A percentile compares a stretch with the other conserved stretches of the same genome.
phyloP scores from a whole-genome alignment of 2,113 vertebrate genomes.

The Perca flavescens region DNA sequence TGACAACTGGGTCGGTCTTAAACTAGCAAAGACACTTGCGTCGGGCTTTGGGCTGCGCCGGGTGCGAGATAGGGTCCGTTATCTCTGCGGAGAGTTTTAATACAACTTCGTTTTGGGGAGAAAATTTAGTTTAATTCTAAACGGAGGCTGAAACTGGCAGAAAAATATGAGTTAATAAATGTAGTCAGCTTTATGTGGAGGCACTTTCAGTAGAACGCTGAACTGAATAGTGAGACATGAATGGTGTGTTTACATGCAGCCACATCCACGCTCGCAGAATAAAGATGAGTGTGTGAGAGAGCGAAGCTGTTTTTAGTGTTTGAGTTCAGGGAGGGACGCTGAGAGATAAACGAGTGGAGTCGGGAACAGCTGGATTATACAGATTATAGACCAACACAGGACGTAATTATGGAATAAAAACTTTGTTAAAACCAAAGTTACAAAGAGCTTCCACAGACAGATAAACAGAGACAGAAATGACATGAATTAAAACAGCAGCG shows the following conservation, averaged over 20 bases:
- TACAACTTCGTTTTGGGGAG: too few species aligned
- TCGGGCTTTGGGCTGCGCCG: too few species aligned
- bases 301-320: not conserved
- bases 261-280: not conserved
- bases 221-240: not conserved
- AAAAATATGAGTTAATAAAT: not conserved
- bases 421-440: slow-evolving; percentile 36
- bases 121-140: too few species aligned
- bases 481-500: slow-evolving; percentile 2
- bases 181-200: not conserved
- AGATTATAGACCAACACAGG: slow-evolving; percentile 58
- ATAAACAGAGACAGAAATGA: slow-evolving; percentile 1
- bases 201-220: not conserved
- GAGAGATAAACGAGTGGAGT: slow-evolving; percentile 11
- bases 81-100: too few species aligned
- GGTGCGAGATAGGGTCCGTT: too few species aligned
- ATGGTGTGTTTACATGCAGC: not conserved
- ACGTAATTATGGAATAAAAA: slow-evolving; percentile 38
- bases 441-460: slow-evolving; percentile 26
- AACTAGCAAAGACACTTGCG: too few species aligned
- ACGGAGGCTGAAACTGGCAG: too few species aligned
- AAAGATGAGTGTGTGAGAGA: not conserved
- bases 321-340: slow-evolving; percentile 21
- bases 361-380: slow-evolving; percentile 52
- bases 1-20: too few species aligned